These are phyloP conservation scores for Caradrina kadenii DNA, from an alignment of 2,888 invertebrate genomes.

Conservation along the genomic window DNA sequence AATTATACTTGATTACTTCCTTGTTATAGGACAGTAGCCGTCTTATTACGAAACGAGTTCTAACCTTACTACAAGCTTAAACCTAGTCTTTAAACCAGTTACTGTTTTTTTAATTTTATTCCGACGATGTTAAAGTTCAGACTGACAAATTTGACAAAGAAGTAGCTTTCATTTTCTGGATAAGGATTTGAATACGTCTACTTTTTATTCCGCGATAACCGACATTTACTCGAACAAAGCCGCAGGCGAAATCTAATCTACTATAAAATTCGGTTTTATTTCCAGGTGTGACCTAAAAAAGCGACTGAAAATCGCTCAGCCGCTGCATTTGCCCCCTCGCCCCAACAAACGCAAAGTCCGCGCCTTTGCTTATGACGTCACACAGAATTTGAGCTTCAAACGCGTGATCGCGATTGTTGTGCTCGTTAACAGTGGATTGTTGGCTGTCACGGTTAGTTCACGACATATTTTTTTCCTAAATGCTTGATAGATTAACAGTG, in stretches of 20 bases:
- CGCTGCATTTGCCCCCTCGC: constrained; percentile 98
- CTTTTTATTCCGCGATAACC: too few species aligned
- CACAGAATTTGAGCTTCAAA: constrained; percentile 98
- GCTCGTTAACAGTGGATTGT: constrained; percentile 96
- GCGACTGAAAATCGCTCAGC: constrained; percentile 99
- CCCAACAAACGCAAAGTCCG: constrained; percentile 98
- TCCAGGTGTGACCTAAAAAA: constrained; percentile 98
- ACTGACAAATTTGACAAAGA: too few species aligned
- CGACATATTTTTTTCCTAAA: neutral
- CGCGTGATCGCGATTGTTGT: constrained; percentile 98
- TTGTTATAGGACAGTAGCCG: neutral
- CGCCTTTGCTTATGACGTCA: constrained; percentile 99
- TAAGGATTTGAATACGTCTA: too few species aligned
- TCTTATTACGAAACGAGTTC: too few species aligned
- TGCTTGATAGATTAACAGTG: too few species aligned
- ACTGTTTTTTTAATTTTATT: too few species aligned
- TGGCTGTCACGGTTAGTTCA: constrained; percentile 96
- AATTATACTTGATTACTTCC: neutral
- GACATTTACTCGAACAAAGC: too few species aligned
- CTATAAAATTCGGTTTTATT: neutral
- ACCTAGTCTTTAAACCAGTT: too few species aligned
- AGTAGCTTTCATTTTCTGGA: too few species aligned
- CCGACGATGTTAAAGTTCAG: too few species aligned
- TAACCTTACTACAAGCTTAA: too few species aligned
- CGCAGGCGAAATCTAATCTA: neutral